These are phyloP conservation scores for Mirounga angustirostris DNA, from an alignment of 2,113 vertebrate genomes.

Conservation along the genomic window DNA sequence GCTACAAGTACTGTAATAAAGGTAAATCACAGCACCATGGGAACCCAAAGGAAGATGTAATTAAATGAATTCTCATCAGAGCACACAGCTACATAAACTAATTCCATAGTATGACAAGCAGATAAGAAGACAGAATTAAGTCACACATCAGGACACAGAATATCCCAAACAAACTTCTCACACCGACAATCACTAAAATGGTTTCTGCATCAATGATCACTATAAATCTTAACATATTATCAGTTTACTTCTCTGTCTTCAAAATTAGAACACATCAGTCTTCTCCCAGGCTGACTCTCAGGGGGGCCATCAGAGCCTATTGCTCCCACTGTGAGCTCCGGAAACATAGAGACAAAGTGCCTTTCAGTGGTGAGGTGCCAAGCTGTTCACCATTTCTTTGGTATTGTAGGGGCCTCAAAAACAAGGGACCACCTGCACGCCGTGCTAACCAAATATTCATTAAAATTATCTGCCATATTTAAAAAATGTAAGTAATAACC, in stretches of 20 bases:
- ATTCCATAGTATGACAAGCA: slow-evolving; percentile 18
- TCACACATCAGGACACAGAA: not conserved
- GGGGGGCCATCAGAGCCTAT: not conserved
- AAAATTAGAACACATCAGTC: not conserved
- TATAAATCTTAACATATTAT: not conserved
- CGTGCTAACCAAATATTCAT: not conserved
- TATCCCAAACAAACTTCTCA: not conserved
- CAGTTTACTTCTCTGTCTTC: not conserved
- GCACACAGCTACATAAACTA: not conserved
- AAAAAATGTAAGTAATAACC: not conserved
- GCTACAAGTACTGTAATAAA: not conserved
- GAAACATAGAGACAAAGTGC: not conserved
- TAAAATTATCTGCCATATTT: not conserved
- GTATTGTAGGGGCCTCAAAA: not conserved
- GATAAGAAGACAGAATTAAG: not conserved
- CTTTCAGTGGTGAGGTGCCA: not conserved
- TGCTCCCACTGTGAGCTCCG: not conserved
- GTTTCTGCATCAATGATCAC: not conserved
- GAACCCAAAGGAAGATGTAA: not conserved
- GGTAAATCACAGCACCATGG: not conserved
- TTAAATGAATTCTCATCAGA: not conserved
- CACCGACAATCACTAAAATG: not conserved
- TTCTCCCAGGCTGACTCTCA: not conserved
- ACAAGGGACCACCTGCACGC: not conserved
- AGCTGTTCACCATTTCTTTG: not conserved